Conservation (phyloP, 2,797 vertebrate genomes). For the Acropternis orthonyx region DNA sequence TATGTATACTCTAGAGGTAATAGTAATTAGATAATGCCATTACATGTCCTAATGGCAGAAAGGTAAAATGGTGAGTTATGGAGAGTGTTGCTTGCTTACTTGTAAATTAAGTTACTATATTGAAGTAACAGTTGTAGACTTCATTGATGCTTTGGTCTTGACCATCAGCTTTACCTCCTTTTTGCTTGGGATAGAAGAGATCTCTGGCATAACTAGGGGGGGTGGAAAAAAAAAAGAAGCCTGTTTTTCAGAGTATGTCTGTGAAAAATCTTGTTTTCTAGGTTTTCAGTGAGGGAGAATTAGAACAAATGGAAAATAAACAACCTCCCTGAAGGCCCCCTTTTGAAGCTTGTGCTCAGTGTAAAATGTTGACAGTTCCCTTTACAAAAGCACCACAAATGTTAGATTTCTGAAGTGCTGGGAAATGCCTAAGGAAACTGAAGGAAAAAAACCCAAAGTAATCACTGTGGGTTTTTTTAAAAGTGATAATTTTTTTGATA, state of each 20-base stretch:
- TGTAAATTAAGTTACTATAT: background rate
- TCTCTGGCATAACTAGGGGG: background rate
- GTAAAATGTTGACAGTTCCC: background rate
- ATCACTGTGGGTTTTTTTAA: background rate
- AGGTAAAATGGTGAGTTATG: background rate
- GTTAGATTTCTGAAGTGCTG: background rate
- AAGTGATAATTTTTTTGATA: constrained; percentile 51
- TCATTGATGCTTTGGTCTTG: background rate
- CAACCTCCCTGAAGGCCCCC: background rate
- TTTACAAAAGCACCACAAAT: constrained; percentile 1
- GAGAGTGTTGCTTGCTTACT: background rate
- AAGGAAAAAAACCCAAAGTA: constrained; percentile 60
- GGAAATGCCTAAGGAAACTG: constrained; percentile 46
- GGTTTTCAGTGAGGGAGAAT: background rate
- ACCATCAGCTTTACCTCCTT: background rate
- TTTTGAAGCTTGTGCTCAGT: background rate
- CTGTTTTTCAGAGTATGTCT: background rate
- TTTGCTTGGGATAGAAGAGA: rapidly evolving
- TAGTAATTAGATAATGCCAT: background rate
- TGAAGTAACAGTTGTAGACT: background rate
- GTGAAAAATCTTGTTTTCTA: background rate
- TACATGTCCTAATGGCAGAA: background rate
- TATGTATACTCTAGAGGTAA: background rate
- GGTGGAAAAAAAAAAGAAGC: too few relatives aligned
- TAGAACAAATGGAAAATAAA: constrained; percentile 25